Evolutionary conservation across 2,888 invertebrate genomes (phyloP).

Genomic region (Esperia sulphurella): DNA sequence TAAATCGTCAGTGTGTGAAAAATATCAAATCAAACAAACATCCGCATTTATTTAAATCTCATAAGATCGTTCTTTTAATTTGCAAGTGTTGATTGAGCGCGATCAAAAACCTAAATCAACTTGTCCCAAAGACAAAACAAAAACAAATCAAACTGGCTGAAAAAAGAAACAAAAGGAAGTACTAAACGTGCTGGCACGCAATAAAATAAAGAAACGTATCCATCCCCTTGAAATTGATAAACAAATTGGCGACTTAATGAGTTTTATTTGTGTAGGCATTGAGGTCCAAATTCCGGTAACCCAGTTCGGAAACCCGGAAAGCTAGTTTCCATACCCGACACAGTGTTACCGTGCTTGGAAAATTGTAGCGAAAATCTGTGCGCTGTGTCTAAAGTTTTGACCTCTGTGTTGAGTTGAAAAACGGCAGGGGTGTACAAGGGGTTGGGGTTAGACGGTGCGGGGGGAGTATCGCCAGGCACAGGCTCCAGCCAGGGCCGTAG

Average conservation of each 20-base stretch:
- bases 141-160: background rate
- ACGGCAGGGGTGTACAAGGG: conserved; percentile 18
- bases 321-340: conserved; percentile 22
- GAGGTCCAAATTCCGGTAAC: conserved; percentile 47
- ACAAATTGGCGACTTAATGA: conserved; percentile 50
- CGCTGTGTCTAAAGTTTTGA: background rate
- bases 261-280: conserved; percentile 43
- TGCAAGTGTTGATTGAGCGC: too few species aligned
- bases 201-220: conserved; percentile 17
- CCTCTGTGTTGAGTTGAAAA: background rate
- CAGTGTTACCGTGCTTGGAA: conserved; percentile 13
- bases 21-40: too few species aligned
- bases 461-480: conserved; percentile 55
- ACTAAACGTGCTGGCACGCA: conserved; percentile 6
- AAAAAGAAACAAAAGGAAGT: background rate
- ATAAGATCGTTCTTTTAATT: too few species aligned
- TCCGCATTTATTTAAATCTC: too few species aligned
- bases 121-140: background rate
- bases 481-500: conserved; percentile 74
- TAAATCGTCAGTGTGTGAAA: too few species aligned
- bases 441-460: conserved; percentile 15
- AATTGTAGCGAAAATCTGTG: background rate
- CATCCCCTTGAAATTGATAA: conserved; percentile 37
- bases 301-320: conserved; percentile 24
- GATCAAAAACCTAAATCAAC: background rate